Evolutionary conservation across 2,113 vertebrate genomes (phyloP), one percentile per base, ranked within the genome.

Genomic region (Phasianus colchicus): DNA sequence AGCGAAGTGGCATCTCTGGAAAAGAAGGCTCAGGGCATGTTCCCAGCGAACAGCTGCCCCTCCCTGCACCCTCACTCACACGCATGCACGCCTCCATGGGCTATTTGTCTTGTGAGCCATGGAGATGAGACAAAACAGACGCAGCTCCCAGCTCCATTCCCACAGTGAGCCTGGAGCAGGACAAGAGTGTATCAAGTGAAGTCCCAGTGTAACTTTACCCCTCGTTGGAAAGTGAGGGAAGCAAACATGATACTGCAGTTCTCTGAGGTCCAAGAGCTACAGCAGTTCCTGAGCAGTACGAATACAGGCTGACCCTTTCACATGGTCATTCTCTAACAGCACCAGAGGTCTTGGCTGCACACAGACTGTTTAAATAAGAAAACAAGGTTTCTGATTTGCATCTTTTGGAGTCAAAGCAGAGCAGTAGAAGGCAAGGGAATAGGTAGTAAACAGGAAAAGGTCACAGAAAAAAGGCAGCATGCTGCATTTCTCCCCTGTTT

Each of bases 241-340:
- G 45, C 25, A 82, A 93, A 91, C 16, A n/a, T 52, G 71, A 70
- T 54, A 42, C 88, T 69, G 67, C 64, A 80, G 91, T 94, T 86
- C 83, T 64, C 60, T 10, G 83, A 66, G 22, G 43, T 74, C 72
- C 42, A 16, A 60, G 69, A 65, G 36, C 55, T 34, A 70, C 48
- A 70, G 83, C 47, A n/a, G 61, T 50, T 96, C 58, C 88, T 57
- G 80, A 42, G 29, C 29, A 52, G 43, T 29, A n/a, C 9, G 45
- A 90, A 58, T 70, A n/a, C 42, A 77, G 88, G 19, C 55, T 65
- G 69, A 30, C 25, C 8, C 54, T 58, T 81, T 75, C 80, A 72
- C 0, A 0, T 1, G n/a, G 34, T 45, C 79, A 25, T 78, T 83
- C 73, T 75, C 88, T 73, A 86, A 22, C 27, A 36, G 47, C 61